These are phyloP conservation scores for Sebastes minor DNA, from an alignment of 2,797 vertebrate genomes.

Conservation along the genomic window DNA sequence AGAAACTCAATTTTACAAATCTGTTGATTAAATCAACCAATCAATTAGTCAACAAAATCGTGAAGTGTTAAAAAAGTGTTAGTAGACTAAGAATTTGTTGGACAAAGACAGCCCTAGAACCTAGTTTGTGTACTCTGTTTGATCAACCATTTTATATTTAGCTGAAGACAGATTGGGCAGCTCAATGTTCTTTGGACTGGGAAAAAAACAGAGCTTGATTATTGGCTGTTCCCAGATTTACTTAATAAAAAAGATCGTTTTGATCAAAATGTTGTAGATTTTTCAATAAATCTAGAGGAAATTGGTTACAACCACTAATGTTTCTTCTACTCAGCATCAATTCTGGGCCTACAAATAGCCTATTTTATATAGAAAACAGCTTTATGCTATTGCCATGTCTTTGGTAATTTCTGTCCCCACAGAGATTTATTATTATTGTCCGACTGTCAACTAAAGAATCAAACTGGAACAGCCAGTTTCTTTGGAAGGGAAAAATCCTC, in stretches of 20 bases:
- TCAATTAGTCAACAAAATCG: background rate
- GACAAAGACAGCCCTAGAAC: no score
- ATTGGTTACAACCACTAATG: background rate
- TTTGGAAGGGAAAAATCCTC: constrained; percentile 1
- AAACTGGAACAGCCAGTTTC: background rate
- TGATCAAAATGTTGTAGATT: background rate
- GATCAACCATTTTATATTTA: background rate
- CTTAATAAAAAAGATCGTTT: background rate
- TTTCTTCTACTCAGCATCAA: background rate
- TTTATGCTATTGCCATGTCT: background rate
- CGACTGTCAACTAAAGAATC: background rate
- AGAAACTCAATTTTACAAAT: background rate
- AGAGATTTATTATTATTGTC: background rate
- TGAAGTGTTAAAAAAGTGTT: no score
- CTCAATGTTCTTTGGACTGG: background rate
- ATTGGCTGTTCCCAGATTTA: background rate
- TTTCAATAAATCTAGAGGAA: background rate
- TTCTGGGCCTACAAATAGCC: background rate
- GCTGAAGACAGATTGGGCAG: background rate
- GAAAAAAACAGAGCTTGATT: background rate
- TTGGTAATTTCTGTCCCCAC: background rate
- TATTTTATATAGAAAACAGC: background rate
- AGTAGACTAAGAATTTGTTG: no score
- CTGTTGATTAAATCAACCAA: background rate
- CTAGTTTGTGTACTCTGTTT: background rate